These are phyloP conservation scores for Ciconia nigra DNA, from an alignment of 2,797 vertebrate species.

Conservation along the genomic window DNA sequence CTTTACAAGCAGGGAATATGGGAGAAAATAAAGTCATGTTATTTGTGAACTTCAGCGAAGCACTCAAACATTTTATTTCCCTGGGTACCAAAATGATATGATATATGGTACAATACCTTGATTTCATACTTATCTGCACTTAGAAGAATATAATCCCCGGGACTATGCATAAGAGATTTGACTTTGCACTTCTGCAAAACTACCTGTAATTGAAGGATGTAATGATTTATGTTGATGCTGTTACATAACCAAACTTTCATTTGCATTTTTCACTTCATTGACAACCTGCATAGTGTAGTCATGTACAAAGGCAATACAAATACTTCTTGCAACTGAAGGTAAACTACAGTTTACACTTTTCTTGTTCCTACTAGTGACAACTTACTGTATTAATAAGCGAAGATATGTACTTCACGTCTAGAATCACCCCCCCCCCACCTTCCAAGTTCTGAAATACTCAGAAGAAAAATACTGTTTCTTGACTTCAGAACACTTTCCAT, in stretches of 20 bases:
- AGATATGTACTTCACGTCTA: neutral
- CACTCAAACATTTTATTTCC: neutral
- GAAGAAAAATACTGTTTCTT: neutral
- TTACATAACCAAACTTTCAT: neutral
- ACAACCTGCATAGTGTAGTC: neutral
- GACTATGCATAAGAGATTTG: constrained; percentile 94
- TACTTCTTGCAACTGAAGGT: neutral
- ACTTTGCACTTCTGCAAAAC: constrained; percentile 94
- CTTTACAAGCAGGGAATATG: neutral
- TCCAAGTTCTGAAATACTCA: neutral
- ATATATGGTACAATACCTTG: constrained; percentile 82
- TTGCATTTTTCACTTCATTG: neutral
- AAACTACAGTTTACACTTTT: neutral
- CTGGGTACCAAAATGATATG: neutral
- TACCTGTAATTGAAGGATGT: constrained; percentile 79
- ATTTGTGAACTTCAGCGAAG: neutral
- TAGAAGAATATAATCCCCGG: constrained; percentile 94
- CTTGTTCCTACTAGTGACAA: neutral
- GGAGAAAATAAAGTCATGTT: neutral
- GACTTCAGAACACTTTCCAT: neutral
- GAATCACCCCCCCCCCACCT: neutral
- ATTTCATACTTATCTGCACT: constrained; percentile 99
- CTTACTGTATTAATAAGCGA: neutral
- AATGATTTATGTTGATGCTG: neutral
- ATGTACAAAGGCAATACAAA: neutral